Base-by-base conservation (phyloP, 2,797 vertebrate genomes). In the Eulemur mongoz region DNA sequence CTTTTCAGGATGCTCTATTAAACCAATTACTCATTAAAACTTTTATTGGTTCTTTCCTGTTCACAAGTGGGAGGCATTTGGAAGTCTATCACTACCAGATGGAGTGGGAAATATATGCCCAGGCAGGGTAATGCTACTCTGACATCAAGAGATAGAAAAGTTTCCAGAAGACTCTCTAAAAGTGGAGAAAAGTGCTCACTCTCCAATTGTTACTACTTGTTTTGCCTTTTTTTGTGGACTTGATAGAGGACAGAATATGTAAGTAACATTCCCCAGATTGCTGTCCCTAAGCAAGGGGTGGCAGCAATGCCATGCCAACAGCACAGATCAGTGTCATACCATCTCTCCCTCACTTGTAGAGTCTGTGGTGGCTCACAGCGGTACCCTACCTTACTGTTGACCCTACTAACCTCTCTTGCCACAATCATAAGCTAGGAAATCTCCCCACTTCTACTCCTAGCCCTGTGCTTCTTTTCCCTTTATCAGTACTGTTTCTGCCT, bases 1-100 rank as follows among this genome's bases (percentile, higher is more conserved):
- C 82, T 93, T 91, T 94, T 96, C 92, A 96, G 89, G 73, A 48
- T 75, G 23, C 25, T 89, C 38, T 81, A 85, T 95, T 95, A 98
- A 96, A 70, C 72, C 30, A 94, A 83, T 97, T 93, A 93, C 75
- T 97, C 88, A 57, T 89, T 93, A 86, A 95, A 95, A 70, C 40
- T 35, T 90, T 91, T 89, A 91, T 63, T 83, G 69, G 83, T 94
- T 93, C 85, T 73, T 96, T 80, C 57, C 30, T 54, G 48, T 94
- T 86, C 32, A 57, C 38, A 82, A 93, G 81, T 91, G 52, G 90
- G 85, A 91, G 50, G 82, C 50, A n/a, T 18, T 82, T 94, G 52
- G 94, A 94, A 95, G 59, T 75, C 82, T 72, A 76, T 88, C 40
- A 43, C 48, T 35, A 76, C 23, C 81, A 89, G 94, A 96, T 87